Evolutionary conservation across 2,797 vertebrate genomes (phyloP).

Genomic region (Perdix hodgsoniae): DNA sequence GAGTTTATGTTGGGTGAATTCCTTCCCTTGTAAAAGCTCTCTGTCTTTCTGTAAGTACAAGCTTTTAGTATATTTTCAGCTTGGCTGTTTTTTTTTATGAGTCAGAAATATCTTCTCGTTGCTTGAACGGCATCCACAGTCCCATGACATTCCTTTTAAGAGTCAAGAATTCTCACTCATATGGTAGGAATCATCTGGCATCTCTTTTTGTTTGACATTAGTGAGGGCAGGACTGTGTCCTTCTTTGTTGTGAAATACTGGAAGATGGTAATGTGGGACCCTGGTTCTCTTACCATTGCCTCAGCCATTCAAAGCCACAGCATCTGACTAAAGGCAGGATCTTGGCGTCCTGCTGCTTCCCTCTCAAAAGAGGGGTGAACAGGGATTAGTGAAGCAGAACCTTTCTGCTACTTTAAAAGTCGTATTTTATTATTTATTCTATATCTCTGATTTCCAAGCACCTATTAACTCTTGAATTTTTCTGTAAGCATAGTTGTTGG

Average conservation of each 20-base stretch:
- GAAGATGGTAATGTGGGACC: background rate
- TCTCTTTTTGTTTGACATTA: background rate
- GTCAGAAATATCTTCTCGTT: background rate
- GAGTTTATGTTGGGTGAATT: background rate
- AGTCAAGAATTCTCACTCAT: background rate
- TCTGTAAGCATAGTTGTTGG: background rate
- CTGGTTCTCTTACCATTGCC: background rate
- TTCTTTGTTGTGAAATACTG: background rate
- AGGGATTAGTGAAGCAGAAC: background rate
- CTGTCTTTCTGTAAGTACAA: background rate
- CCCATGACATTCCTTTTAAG: background rate
- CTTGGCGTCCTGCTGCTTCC: rapidly evolving
- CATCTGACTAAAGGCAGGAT: background rate
- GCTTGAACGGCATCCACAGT: background rate
- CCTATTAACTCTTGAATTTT: background rate
- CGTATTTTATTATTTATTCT: background rate
- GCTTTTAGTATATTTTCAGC: background rate
- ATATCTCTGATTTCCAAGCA: background rate
- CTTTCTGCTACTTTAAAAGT: background rate
- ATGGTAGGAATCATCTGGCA: background rate
- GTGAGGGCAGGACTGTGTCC: background rate
- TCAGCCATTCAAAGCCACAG: background rate
- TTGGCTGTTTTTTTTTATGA: slow-evolving; percentile 39
- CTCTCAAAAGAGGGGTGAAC: background rate
- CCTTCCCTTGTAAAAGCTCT: background rate